Base-by-base conservation (phyloP, 2,888 invertebrate species). In the Andrena dorsata region DNA sequence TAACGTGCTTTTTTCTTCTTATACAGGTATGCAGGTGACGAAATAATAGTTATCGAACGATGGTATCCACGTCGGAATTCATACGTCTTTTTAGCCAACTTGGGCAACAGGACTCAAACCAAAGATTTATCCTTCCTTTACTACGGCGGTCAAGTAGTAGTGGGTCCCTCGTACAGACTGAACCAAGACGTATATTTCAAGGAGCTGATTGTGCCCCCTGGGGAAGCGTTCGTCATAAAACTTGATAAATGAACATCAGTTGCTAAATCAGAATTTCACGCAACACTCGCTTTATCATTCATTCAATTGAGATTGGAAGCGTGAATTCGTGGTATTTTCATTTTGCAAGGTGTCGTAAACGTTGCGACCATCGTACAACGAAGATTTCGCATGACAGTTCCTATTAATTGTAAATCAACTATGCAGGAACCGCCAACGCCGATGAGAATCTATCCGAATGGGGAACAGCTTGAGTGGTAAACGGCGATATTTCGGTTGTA, bases 31-130 rank as follows among this genome's bases (percentile, higher is more conserved):
- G 95, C 95, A 32, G 94, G 95, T 53, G 95, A 96, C 61, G 95
- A 96, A 90, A 91, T 95, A 75, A 95, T 97, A 63, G 94, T 98
- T 2, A 95, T 97, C 23, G 97, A 98, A 91, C 95, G 98, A 63
- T 96, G 96, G 95, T 97, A 96, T 93, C 97, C 97, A 0, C 95
- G 98, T 20, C 95, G 97, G 77, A 96, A 97, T 90, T 96, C 97
- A 0, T 97, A 96, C 91, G 96, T 97, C 0, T 96, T 97, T 80
- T 95, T 97, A 0, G 96, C 96, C 1, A 98, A 98, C 94, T 95
- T 97, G 2, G 97, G 97, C 0, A 94, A 92, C 53, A 92, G 92
- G 8, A 94, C 95, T 23, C 95, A 96, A 53, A 95, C 95, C 1
- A 96, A 96, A 70, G 97, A 98, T 94, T 94, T 98, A 76, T 97